These are phyloP conservation scores for Ischnus inquisitorius DNA, from an alignment of 2,888 invertebrate genomes.

Conservation along the genomic window DNA sequence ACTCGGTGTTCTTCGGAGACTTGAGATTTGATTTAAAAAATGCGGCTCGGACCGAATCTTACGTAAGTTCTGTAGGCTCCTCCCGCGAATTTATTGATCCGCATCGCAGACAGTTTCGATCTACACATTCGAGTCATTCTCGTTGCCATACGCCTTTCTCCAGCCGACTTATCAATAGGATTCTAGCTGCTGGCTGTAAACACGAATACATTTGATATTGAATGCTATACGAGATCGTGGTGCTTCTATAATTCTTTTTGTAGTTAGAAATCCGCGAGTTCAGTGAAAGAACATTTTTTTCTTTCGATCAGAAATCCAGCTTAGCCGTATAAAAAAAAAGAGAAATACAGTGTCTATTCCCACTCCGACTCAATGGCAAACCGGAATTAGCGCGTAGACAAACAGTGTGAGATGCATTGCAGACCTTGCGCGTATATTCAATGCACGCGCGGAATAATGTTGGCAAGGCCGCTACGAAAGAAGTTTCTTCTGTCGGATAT, in stretches of 20 bases:
- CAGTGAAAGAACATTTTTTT: background rate
- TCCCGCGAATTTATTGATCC: slow-evolving; percentile 42
- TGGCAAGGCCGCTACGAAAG: background rate
- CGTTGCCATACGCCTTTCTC: slow-evolving; percentile 79
- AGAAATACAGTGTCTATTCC: slow-evolving; percentile 21
- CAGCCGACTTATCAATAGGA: slow-evolving; percentile 78
- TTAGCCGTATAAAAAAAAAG: background rate
- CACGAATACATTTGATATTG: slow-evolving; percentile 51
- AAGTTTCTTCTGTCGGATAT: slow-evolving; percentile 1
- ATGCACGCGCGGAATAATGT: slow-evolving; percentile 4
- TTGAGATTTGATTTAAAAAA: no score
- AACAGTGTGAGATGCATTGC: background rate
- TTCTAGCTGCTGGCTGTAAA: slow-evolving; percentile 66
- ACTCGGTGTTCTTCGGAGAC: no score
- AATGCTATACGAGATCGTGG: slow-evolving; percentile 26
- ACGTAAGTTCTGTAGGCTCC: slow-evolving; percentile 73
- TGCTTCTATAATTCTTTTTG: slow-evolving; percentile 28
- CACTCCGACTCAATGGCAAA: slow-evolving; percentile 36
- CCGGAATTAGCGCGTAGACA: slow-evolving; percentile 26
- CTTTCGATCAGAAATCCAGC: slow-evolving; percentile 36
- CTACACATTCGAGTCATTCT: slow-evolving; percentile 47
- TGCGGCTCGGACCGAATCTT: slow-evolving; percentile 74
- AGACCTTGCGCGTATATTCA: background rate
- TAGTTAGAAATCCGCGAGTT: background rate
- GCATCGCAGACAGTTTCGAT: background rate